Percentiles rank a stretch among this genome's conserved stretches.
Conservation (phyloP, 2,797 vertebrate species). For the Australoheros facetus region DNA sequence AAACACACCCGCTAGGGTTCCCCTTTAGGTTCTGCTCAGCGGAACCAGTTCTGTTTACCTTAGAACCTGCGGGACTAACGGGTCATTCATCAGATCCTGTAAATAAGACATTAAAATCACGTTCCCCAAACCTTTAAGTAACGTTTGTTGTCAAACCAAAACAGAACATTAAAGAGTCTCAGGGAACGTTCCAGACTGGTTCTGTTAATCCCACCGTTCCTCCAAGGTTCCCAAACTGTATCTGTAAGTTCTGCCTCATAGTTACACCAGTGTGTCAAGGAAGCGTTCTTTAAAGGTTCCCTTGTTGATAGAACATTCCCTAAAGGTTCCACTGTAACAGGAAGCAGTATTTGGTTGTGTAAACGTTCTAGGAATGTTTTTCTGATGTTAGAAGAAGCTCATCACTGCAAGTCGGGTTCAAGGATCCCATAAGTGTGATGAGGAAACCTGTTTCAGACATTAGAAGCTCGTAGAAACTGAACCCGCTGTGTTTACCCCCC, state of each 20-base stretch:
- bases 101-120: not conserved
- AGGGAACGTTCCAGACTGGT: rapidly evolving
- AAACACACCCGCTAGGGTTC: not conserved
- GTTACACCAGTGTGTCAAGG: not conserved
- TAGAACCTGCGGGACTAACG: too few species aligned
- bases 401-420: not conserved
- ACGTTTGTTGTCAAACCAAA: not conserved
- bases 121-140: not conserved
- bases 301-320: too few species aligned
- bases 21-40: not conserved
- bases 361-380: not conserved
- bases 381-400: not conserved
- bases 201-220: not conserved
- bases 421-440: not conserved
- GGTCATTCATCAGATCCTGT: not conserved
- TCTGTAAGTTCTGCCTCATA: too few species aligned
- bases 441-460: not conserved
- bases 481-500: not conserved
- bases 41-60: not conserved
- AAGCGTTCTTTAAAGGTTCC: not conserved
- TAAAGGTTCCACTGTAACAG: not conserved
- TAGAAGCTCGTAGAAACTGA: not conserved
- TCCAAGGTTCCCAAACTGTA: not conserved
- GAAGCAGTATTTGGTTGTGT: not conserved
- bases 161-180: not conserved